phyloP scores from a whole-genome alignment of 2,888 invertebrate species.

The Coenonympha glycerion region DNA sequence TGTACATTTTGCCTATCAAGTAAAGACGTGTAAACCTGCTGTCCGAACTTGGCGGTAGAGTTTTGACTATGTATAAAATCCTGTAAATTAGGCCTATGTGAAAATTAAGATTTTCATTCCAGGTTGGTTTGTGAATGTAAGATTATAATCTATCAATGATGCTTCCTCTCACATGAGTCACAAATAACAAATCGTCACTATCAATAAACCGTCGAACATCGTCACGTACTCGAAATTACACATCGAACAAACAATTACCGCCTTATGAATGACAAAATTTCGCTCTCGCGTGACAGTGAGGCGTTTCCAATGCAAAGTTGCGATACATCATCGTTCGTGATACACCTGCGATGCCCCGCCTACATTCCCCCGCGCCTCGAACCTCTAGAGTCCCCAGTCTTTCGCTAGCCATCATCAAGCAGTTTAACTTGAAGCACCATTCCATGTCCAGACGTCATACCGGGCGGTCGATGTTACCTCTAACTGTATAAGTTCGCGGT shows the following conservation, averaged over 20 bases:
- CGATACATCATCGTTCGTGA: slow-evolving; percentile 68
- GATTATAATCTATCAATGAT: no score
- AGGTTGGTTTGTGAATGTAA: no score
- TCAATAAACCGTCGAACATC: slow-evolving; percentile 32
- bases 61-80: no score
- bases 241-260: slow-evolving; percentile 55
- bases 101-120: no score
- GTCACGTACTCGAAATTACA: slow-evolving; percentile 20
- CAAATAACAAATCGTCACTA: not conserved
- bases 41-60: no score
- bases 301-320: slow-evolving; percentile 71
- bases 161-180: no score
- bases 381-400: slow-evolving; percentile 41
- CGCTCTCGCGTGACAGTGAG: slow-evolving; percentile 59
- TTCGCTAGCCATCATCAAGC: slow-evolving; percentile 56
- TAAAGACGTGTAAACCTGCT: no score
- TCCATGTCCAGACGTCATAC: slow-evolving; percentile 55
- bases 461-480: slow-evolving; percentile 45
- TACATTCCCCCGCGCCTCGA: slow-evolving; percentile 34
- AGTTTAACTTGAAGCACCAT: no score
- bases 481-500: slow-evolving; percentile 40
- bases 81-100: no score
- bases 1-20: no score
- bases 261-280: slow-evolving; percentile 33
- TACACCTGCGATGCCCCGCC: slow-evolving; percentile 69